A percentile compares a stretch with the other conserved stretches of the same genome.
Conservation (phyloP, 2,113 vertebrate species). For the Arenaria interpres region DNA sequence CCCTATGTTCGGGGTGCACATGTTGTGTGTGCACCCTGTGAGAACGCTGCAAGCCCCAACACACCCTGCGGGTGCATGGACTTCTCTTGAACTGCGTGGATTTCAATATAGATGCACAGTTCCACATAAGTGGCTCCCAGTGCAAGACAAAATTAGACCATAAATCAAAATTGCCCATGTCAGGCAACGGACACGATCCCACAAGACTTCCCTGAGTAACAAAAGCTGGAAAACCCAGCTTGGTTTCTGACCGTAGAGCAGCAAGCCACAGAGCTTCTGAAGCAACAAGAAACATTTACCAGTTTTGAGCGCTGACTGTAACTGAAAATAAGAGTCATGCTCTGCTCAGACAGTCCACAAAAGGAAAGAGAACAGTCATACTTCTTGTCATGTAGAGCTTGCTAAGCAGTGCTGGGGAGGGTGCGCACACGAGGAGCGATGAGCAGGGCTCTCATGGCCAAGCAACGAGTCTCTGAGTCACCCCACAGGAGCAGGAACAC, state of each 20-base stretch:
- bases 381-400: background rate
- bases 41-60: too few relatives aligned
- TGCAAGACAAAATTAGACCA: background rate
- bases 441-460: background rate
- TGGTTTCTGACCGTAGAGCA: background rate
- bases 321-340: background rate
- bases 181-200: background rate
- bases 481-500: background rate
- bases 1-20: fast-evolving
- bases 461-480: background rate
- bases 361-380: background rate
- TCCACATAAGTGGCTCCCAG: background rate
- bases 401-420: background rate
- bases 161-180: background rate
- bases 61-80: fast-evolving
- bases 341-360: background rate
- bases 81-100: background rate
- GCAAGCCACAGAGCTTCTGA: background rate
- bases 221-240: background rate
- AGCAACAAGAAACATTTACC: background rate
- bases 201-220: background rate
- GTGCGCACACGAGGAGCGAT: fast-evolving
- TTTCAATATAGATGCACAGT: background rate
- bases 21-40: fast-evolving
- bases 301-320: background rate